Base-by-base conservation (phyloP, 2,113 vertebrate species). In the Plotosus lineatus region DNA sequence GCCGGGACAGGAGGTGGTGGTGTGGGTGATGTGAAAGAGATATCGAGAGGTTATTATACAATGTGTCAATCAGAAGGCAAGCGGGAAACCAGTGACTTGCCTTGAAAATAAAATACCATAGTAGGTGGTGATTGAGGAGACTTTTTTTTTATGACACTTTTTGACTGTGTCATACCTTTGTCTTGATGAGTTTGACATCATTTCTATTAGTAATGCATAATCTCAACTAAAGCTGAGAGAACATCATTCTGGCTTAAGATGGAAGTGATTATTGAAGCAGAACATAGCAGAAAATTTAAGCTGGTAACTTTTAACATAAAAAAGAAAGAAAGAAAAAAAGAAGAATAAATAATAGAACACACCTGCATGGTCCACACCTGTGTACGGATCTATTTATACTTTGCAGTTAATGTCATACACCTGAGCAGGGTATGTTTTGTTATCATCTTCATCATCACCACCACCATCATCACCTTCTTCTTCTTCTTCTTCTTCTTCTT, bases 31-130 rank as follows among this genome's bases (percentile, higher is more conserved):
- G 46, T 51, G 42, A 60, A 17, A 51, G 44, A 65, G 33, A 58
- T 51, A 68, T 51, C 15, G 31, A 81, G 69, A 40, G 83, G 84
- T 51, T 86, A 85, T 87, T 88, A 83, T 72, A 82, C 86, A 87
- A 89, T 87, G 87, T 19, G 10, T 85, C 85, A 84, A 75, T 83
- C 82, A 88, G 88, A 90, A 89, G 88, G 81, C 77, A 82, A 77
- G 71, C 80, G 76, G 71, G 80, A 44, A 86, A 86, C 88, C 80
- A 26, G 66, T 55, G 77, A 56, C 51, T 40, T 50, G 10, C 23
- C 21, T 76, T 33, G 51, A 84, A 56, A 81, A 23, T 10, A 40
- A 44, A 53, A 53, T 51, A 50, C 42, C 15, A 46, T 23, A 50
- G 56, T 33, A 74, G 42, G 28, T 79, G 51, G 21, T n/a, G 36